A percentile compares a stretch with the other conserved stretches of the same genome.
Conservation (phyloP, 1,140 invertebrate genomes). For the Pteromalus puparum region DNA sequence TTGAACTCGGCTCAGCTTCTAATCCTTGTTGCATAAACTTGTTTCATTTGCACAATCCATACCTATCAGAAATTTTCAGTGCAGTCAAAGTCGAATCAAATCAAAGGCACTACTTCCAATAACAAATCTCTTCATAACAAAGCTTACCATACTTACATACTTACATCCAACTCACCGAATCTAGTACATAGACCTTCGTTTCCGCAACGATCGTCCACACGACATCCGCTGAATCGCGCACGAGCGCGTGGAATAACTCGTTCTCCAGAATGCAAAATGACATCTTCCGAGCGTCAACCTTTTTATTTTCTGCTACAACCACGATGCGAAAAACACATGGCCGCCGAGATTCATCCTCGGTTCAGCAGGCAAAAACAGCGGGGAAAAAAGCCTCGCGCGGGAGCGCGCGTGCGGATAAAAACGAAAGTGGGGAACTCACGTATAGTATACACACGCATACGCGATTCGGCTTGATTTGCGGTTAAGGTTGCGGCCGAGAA, state of each 20-base stretch:
- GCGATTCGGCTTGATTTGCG: background rate
- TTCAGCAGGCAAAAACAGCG: background rate
- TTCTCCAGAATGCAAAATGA: constrained; percentile 49
- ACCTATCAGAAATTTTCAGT: no score
- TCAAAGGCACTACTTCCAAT: no score
- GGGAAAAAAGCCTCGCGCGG: background rate
- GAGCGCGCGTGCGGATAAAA: background rate
- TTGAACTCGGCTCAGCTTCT: background rate
- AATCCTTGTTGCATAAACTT: background rate
- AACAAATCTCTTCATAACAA: no score
- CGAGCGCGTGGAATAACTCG: constrained; percentile 19
- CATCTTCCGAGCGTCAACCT: constrained; percentile 4
- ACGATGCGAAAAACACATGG: background rate
- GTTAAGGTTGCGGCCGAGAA: background rate
- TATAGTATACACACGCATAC: background rate
- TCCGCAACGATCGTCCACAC: background rate
- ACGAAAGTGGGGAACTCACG: constrained; percentile 20
- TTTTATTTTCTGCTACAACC: background rate
- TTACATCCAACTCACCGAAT: no score
- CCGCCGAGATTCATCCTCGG: background rate
- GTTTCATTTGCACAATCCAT: background rate
- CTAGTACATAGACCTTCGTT: no score
- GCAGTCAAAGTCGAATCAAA: no score
- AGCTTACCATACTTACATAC: background rate
- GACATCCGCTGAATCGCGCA: background rate